phyloP scores from a whole-genome alignment of 2,797 vertebrate genomes.

The Falco cherrug region DNA sequence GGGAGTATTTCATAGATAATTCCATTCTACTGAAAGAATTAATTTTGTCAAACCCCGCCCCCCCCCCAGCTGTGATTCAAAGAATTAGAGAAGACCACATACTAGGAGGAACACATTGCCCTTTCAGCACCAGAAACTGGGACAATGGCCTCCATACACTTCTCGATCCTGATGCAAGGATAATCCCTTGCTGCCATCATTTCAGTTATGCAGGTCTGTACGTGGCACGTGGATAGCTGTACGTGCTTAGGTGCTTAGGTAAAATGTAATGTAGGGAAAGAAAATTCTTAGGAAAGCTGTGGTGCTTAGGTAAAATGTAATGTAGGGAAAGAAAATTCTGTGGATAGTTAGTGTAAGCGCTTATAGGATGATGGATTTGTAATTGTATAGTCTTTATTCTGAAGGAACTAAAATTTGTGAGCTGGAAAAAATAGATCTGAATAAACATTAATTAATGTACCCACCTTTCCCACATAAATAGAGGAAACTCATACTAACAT shows the following conservation, averaged over 20 bases:
- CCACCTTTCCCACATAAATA: background rate
- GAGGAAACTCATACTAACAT: background rate
- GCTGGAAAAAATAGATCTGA: background rate
- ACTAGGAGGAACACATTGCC: background rate
- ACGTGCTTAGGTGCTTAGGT: background rate
- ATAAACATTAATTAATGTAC: background rate
- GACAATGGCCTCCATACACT: background rate
- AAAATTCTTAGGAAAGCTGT: too few relatives aligned
- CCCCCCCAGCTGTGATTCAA: background rate
- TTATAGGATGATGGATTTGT: background rate
- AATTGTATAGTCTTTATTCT: background rate
- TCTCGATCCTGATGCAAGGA: background rate
- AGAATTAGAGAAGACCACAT: background rate
- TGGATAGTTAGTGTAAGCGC: background rate
- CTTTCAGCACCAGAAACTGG: background rate
- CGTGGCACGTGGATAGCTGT: background rate
- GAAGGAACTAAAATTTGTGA: background rate
- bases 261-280: background rate
- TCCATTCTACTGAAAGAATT: background rate
- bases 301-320: background rate
- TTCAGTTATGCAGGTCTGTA: background rate
- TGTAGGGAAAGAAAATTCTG: background rate
- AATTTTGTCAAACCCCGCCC: background rate
- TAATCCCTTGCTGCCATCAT: background rate
- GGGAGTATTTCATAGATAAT: background rate